Conservation (phyloP, 1,140 invertebrate species). For the Anastatus disparis region DNA sequence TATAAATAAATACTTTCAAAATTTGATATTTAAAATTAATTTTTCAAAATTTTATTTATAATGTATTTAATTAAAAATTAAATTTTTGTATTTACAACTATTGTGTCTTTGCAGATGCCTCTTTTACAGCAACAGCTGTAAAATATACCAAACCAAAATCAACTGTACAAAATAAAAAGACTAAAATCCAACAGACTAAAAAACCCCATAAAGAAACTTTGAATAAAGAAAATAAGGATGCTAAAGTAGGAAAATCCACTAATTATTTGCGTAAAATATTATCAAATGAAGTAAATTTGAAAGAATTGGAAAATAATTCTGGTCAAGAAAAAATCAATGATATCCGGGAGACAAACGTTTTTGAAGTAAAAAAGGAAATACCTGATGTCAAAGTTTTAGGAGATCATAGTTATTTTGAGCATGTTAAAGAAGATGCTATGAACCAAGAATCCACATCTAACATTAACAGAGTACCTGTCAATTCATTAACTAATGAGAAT, state of each 20-base stretch:
- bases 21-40: too few species aligned
- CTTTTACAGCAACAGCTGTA: constrained; percentile 52
- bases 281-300: constrained; percentile 54
- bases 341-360: constrained; percentile 2
- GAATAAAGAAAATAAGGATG: constrained; percentile 63
- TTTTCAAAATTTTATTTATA: background rate
- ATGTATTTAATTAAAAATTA: background rate
- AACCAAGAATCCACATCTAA: constrained; percentile 42
- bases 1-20: too few species aligned
- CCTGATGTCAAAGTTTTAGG: constrained; percentile 52
- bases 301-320: constrained; percentile 54
- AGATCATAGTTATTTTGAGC: constrained; percentile 63
- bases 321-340: constrained; percentile 45
- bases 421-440: constrained; percentile 47
- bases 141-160: constrained; percentile 54
- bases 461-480: constrained; percentile 48
- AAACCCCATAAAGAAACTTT: constrained; percentile 56
- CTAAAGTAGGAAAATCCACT: constrained; percentile 56
- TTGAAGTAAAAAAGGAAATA: constrained; percentile 29
- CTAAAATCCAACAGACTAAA: constrained; percentile 50
- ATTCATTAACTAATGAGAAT: constrained; percentile 54
- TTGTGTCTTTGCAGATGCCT: constrained; percentile 52
- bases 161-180: constrained; percentile 50
- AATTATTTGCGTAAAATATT: constrained; percentile 61
- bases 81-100: too few species aligned